Evolutionary conservation across 2,888 invertebrate species (phyloP).

Genomic region (Oscheius sp.): DNA sequence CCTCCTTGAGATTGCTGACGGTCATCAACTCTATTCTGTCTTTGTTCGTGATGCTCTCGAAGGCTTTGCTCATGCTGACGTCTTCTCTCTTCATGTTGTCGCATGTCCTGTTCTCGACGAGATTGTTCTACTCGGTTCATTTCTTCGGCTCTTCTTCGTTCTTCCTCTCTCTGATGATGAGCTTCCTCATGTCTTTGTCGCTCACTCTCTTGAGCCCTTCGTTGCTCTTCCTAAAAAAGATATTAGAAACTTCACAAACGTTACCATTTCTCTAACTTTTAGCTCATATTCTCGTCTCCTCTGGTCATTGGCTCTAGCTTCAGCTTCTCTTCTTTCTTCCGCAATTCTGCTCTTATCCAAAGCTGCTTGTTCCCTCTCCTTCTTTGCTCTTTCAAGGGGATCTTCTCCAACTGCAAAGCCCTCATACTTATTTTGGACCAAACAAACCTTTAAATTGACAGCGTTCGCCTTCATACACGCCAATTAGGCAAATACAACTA

Average conservation of each 20-base stretch:
- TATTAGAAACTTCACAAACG: too few species aligned
- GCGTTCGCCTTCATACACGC: slow-evolving; percentile 59
- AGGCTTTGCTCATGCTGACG: too few species aligned
- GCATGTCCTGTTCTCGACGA: slow-evolving; percentile 2
- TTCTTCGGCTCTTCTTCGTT: slow-evolving; percentile 8
- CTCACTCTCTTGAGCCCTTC: slow-evolving; percentile 13
- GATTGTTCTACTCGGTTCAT: slow-evolving; percentile 11
- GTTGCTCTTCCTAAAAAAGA: slow-evolving; percentile 10
- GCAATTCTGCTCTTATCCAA: slow-evolving; percentile 10
- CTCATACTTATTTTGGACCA: too few species aligned
- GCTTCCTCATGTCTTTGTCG: slow-evolving; percentile 16
- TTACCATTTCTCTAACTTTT: slow-evolving; percentile 5
- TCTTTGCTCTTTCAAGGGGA: slow-evolving; percentile 3
- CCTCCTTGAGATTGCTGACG: neutral
- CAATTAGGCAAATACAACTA: slow-evolving; percentile 63
- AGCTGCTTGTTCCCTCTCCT: too few species aligned
- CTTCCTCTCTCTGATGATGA: slow-evolving; percentile 11
- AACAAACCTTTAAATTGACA: slow-evolving; percentile 46
- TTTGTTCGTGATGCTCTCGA: neutral
- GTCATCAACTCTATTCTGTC: neutral
- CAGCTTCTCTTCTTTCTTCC: slow-evolving; percentile 3
- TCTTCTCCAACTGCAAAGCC: slow-evolving; percentile 32
- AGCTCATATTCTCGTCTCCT: slow-evolving; percentile 11
- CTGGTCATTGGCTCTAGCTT: slow-evolving; percentile 9
- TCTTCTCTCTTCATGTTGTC: slow-evolving; percentile 11